Percentiles rank a stretch among this genome's conserved stretches.
Evolutionary conservation across 2,797 vertebrate species (phyloP).

Genomic region (Graptemys geographica): DNA sequence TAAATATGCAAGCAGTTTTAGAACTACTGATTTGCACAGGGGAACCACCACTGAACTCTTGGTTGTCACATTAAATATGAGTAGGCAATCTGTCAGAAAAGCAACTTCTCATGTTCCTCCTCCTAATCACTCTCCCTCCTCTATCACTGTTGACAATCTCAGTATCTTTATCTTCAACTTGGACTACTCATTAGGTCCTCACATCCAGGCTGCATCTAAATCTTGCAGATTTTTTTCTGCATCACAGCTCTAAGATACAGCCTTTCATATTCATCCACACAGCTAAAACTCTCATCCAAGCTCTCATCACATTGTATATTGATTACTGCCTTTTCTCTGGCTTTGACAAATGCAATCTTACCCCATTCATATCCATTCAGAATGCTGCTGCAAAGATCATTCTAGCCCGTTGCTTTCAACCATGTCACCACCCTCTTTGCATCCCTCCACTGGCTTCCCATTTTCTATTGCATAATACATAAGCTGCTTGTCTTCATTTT

Average conservation of each 20-base stretch:
- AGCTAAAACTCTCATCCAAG: neutral
- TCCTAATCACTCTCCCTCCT: neutral
- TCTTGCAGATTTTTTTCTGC: neutral
- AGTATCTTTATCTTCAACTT: neutral
- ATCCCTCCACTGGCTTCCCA: neutral
- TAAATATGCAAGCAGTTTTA: neutral
- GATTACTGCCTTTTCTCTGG: neutral
- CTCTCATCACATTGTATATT: neutral
- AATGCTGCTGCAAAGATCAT: neutral
- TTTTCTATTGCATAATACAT: neutral
- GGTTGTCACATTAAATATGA: neutral
- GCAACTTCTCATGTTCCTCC: neutral
- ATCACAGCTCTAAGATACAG: neutral
- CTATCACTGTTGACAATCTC: neutral
- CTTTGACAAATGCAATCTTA: neutral
- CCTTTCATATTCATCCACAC: neutral
- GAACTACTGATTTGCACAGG: conserved; percentile 11
- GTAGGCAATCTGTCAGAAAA: neutral
- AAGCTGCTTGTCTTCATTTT: neutral
- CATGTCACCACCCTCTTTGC: neutral
- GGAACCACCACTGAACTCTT: neutral
- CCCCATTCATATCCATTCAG: neutral
- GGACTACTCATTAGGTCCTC: neutral
- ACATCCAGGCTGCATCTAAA: neutral
- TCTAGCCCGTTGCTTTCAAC: neutral